Evolutionary conservation across 2,113 vertebrate genomes (phyloP).

Genomic region (Elachura formosa): DNA sequence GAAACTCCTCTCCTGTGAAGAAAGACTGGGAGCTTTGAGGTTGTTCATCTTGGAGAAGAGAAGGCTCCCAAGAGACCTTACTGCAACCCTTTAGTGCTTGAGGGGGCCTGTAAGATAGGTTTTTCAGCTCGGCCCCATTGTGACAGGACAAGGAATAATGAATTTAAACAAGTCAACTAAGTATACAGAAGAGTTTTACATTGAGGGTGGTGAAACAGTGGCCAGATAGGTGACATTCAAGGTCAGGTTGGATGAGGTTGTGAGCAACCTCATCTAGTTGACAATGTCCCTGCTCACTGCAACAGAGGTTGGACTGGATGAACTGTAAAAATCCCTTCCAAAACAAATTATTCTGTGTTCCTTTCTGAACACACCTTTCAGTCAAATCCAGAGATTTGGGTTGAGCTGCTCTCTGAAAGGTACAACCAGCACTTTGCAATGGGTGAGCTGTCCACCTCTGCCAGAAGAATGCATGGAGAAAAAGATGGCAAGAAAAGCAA

Average conservation of each 20-base stretch:
- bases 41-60: background rate
- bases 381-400: background rate
- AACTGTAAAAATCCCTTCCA: background rate
- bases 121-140: background rate
- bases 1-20: background rate
- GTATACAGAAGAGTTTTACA: background rate
- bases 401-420: background rate
- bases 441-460: background rate
- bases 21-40: background rate
- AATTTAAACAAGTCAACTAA: background rate
- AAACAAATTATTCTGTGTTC: background rate
- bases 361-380: background rate
- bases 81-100: background rate
- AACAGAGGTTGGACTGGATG: background rate
- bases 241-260: fast-evolving
- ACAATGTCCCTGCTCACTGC: background rate
- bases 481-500: background rate
- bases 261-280: background rate
- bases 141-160: background rate
- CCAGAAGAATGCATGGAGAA: background rate
- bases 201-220: background rate
- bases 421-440: background rate
- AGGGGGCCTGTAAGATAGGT: background rate
- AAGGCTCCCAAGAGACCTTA: background rate
- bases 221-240: background rate